Base-by-base conservation (phyloP, 2,888 invertebrate species). In the Platycheirus rosarum region DNA sequence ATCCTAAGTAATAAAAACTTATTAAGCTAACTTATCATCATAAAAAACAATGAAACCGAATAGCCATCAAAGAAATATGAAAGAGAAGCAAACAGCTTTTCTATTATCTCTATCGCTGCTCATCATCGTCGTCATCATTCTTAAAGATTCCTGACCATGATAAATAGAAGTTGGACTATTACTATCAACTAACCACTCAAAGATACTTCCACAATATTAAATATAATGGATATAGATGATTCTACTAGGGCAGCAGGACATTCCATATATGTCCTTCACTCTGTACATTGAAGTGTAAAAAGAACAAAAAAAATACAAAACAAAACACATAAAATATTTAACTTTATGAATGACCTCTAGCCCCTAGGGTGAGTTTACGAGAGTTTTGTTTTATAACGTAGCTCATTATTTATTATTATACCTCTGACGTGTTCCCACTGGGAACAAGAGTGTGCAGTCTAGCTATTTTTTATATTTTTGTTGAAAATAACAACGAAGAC, bases 1-100 rank as follows among this genome's bases (percentile, higher is more conserved):
- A 13, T 37, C 8, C 7, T 13, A 2, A 85, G 87, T 88, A 87
- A 88, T 88, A 88, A 88, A 87, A 88, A 88, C 88, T 87, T 88
- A 88, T 88, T 87, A 86, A 40, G 7, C 14, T 11, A 37, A 57
- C 40, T 57, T 86, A 86, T 85, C 86, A 86, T 86, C 87, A 87
- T 88, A 88, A 71, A 65, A 69, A 32, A n/a, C 57, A 44, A 79
- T 60, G 14, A 20, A 65, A 70, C 44, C 60, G 57, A 57, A 40
- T 40, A 13, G 20, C 40, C 40, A 57, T 23, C 55, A 76, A 76
- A 71, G 29, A 76, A 82, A 82, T 82, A 82, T 82, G 82, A 77
- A 71, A 77, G 82, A 77, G 68, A 77, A 71, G 42, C 55, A 82
- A 82, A 82, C 71, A 82, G 82, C 82, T 77, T 82, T 77, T 82